phyloP scores from a whole-genome alignment of 1,140 invertebrate species.

The Argopecten irradians region DNA sequence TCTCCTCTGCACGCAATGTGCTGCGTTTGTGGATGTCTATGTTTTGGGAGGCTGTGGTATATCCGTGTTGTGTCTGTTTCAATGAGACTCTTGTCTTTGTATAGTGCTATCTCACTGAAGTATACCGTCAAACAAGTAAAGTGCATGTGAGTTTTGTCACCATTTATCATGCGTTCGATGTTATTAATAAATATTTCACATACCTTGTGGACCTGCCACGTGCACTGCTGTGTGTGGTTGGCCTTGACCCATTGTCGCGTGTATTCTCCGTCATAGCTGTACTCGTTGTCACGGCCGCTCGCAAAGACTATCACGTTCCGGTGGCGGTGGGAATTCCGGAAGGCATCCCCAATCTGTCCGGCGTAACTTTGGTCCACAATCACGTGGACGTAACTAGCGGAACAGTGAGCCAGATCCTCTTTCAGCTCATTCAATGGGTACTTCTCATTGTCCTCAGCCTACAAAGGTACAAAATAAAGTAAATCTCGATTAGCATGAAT shows the following conservation, averaged over 20 bases:
- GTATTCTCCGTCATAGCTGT: conserved; percentile 75
- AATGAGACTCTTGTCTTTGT: too few species aligned
- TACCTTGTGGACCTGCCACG: conserved; percentile 76
- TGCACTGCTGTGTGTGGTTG: conserved; percentile 73
- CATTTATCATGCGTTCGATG: too few species aligned
- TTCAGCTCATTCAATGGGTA: conserved; percentile 79
- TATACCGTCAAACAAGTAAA: too few species aligned
- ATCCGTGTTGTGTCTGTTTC: too few species aligned
- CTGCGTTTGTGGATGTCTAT: too few species aligned
- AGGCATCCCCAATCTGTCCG: conserved; percentile 74
- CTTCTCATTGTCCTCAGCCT: conserved; percentile 77
- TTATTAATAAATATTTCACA: background rate
- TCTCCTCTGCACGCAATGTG: too few species aligned
- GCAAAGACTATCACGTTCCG: conserved; percentile 76
- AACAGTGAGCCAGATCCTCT: conserved; percentile 77
- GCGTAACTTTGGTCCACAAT: conserved; percentile 79
- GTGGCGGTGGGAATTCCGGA: conserved; percentile 71
- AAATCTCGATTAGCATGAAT: too few species aligned
- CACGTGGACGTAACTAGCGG: conserved; percentile 78
- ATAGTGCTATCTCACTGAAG: too few species aligned
- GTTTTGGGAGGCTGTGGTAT: too few species aligned
- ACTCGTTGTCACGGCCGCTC: conserved; percentile 73
- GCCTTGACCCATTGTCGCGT: conserved; percentile 75
- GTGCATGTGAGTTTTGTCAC: too few species aligned
- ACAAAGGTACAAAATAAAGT: conserved; percentile 26